phyloP scores from a whole-genome alignment of 64 coral and sea anemone genomes.

The Astreopora myriophthalma region DNA sequence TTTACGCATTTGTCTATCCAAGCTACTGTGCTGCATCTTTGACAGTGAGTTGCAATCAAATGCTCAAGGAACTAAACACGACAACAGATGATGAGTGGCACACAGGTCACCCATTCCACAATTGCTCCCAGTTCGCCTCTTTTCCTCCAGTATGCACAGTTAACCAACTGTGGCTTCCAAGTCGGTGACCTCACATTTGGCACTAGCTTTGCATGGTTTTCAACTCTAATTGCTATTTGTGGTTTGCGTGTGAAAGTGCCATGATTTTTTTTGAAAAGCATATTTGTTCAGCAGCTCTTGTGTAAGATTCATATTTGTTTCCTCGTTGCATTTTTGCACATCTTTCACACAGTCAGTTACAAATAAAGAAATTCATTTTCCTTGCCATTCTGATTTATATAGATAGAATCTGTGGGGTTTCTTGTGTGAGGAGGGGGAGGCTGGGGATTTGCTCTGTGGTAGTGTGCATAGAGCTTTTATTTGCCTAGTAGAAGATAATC shows the following conservation, averaged over 20 bases:
- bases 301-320: too few relatives aligned
- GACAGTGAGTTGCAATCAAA: constrained; percentile 69
- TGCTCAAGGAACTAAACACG: constrained; percentile 76
- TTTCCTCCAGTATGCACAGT: constrained; percentile 76
- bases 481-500: too few relatives aligned
- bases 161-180: constrained; percentile 63
- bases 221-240: constrained; percentile 66
- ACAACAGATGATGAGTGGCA: constrained; percentile 69
- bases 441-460: too few relatives aligned
- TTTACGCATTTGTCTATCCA: constrained; percentile 82
- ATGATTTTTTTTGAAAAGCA: background rate
- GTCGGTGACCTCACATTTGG: constrained; percentile 65
- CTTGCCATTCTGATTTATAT: too few relatives aligned
- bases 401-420: too few relatives aligned
- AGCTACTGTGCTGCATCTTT: constrained; percentile 74
- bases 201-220: constrained; percentile 79
- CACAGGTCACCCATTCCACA: constrained; percentile 45
- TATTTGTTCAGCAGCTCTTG: too few relatives aligned
- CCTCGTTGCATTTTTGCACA: too few relatives aligned
- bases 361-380: too few relatives aligned
- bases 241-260: constrained; percentile 58
- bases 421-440: too few relatives aligned
- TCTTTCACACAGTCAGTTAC: too few relatives aligned
- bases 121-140: constrained; percentile 29
- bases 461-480: too few relatives aligned